Evolutionary conservation across 1,140 invertebrate species (phyloP).

Genomic region (Lordiphosa mommai): DNA sequence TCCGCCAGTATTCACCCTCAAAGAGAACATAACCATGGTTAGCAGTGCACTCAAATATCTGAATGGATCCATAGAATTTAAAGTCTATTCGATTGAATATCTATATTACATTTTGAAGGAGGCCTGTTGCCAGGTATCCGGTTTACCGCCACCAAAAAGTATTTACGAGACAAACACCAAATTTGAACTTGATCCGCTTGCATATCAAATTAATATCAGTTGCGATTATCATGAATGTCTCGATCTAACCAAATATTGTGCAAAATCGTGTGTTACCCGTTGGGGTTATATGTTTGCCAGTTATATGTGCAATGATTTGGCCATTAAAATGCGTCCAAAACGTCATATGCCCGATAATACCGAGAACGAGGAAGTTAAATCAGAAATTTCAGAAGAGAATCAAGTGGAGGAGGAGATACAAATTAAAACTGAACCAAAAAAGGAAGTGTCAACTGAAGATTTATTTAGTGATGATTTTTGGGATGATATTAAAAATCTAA

Average conservation of each 20-base stretch:
- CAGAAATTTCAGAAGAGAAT: neutral
- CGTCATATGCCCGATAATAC: constrained; percentile 1
- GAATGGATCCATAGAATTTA: neutral
- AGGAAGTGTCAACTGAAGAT: neutral
- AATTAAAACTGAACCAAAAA: neutral
- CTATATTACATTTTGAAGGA: constrained; percentile 21
- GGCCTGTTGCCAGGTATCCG: neutral
- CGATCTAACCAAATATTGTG: constrained; percentile 6
- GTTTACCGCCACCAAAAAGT: neutral
- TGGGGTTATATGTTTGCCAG: constrained; percentile 22
- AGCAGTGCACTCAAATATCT: constrained; percentile 11
- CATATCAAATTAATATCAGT: constrained; percentile 1
- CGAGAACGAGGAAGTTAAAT: neutral
- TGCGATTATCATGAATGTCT: constrained; percentile 14
- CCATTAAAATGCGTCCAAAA: constrained; percentile 11
- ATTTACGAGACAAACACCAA: neutral
- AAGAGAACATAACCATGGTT: constrained; percentile 10
- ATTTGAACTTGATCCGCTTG: constrained; percentile 15
- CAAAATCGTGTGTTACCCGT: constrained; percentile 19
- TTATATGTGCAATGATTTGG: constrained; percentile 20
- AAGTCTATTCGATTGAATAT: constrained; percentile 26
- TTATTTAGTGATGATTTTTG: neutral
- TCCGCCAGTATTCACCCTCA: constrained; percentile 21
- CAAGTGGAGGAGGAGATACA: neutral
- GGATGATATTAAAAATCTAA: neutral